Evolutionary conservation across 2,113 vertebrate genomes (phyloP), one percentile per base, ranked within the genome.

Genomic region (Rhinoderma darwinii): DNA sequence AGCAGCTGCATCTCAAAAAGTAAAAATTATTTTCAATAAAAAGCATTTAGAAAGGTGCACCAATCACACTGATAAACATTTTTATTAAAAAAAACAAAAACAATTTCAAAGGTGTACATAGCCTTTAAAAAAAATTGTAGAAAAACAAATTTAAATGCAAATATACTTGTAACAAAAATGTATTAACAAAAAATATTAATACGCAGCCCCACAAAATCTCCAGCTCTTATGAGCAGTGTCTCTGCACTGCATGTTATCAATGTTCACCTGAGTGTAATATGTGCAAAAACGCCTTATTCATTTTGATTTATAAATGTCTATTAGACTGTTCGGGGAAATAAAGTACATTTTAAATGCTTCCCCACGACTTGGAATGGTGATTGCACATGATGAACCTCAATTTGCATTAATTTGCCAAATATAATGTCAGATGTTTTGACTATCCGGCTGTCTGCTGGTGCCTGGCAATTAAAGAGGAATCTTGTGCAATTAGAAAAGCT

Each of bases 351-450:
- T 32, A 9, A 7, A 70, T 44, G 56, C 27, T 14, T 37, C 32
- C n/a, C 54, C n/a, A 18, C 37, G 12, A 39, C 37, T 12, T 15
- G 25, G 54, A 30, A 41, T 22, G 25, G 59, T 68, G 80, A 82
- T 44, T 68, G 61, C 59, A 82, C 78, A 61, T 63, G 75, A 78
- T 63, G 39, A 82, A 44, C 37, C 43, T 44, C 61, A 82, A 82
- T 82, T 82, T 82, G 59, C 80, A 43, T 82, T 39, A 68, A 43
- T 82, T 8, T 82, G 14, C 59, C 41, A 44, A 82, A 82, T 66
- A 47, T 82, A 63, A 66, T 82, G 61, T 82, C 56, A 63, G 56
- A 61, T 81, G 78, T 43, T 68, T 25, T 68, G 56, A 66, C 47
- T 47, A 47, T 27, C 59, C 32, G 80, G 56, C 1, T 66, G 37